Conservation (phyloP, 1,140 invertebrate genomes). For the Lycorma delicatula region DNA sequence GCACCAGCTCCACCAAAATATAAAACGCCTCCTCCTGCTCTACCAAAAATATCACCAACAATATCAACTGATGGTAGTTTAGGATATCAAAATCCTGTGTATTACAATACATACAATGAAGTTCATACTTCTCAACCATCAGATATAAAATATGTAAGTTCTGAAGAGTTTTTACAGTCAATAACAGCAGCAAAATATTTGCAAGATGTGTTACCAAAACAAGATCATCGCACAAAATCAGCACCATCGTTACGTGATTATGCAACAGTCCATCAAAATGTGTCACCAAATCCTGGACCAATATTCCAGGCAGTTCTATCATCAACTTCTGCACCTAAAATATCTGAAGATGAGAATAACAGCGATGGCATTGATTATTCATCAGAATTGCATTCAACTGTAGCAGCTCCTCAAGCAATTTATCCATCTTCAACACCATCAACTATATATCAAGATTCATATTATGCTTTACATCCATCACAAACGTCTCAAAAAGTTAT, state of each 20-base stretch:
- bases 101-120: background rate
- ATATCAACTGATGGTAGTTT: background rate
- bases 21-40: background rate
- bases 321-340: too few species aligned
- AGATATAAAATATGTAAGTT: background rate
- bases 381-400: too few species aligned
- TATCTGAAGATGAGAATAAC: too few species aligned
- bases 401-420: too few species aligned
- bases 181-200: background rate
- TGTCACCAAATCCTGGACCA: too few species aligned
- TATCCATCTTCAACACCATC: too few species aligned
- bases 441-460: too few species aligned
- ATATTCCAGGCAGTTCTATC: too few species aligned
- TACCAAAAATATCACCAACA: background rate
- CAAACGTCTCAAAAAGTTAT: background rate
- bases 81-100: background rate
- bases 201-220: background rate
- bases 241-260: background rate
- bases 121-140: background rate
- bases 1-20: background rate
- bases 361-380: too few species aligned
- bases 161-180: background rate
- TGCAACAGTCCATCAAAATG: background rate
- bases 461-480: too few species aligned
- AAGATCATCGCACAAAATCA: background rate